Percentiles rank a stretch among this genome's conserved stretches.
Evolutionary conservation across 1,140 invertebrate genomes (phyloP).

Genomic region (Conus betulinus): DNA sequence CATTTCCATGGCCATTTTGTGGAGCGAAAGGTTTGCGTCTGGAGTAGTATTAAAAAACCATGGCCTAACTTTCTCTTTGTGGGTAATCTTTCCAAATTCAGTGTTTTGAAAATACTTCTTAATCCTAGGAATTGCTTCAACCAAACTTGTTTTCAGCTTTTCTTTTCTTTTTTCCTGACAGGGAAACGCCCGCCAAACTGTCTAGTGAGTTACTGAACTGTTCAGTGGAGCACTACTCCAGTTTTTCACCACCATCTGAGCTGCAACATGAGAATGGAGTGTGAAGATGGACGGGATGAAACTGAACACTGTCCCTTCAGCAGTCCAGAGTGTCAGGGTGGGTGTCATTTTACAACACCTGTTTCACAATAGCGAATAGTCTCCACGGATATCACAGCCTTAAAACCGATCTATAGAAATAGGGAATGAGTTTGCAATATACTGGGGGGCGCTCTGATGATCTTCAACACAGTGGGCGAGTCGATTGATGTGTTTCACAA

Average conservation of each 20-base stretch:
- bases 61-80: too few relatives aligned
- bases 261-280: conserved; percentile 22
- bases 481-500: not conserved
- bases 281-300: conserved; percentile 6
- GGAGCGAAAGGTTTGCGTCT: too few relatives aligned
- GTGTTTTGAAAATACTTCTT: too few relatives aligned
- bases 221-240: not conserved
- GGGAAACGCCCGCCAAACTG: not conserved
- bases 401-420: too few relatives aligned
- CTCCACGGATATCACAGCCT: too few relatives aligned
- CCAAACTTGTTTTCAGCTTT: too few relatives aligned
- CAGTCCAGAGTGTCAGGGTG: not conserved
- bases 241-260: not conserved
- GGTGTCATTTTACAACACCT: not conserved
- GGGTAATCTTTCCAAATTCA: too few relatives aligned
- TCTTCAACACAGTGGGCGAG: too few relatives aligned
- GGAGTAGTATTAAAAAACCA: too few relatives aligned
- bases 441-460: not conserved
- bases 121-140: too few relatives aligned
- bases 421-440: not conserved
- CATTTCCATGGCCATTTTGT: too few relatives aligned
- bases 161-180: not conserved
- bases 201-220: not conserved
- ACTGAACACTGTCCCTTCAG: conserved; percentile 20
- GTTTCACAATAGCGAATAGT: not conserved